These are phyloP conservation scores for Lucifuga dentata DNA, from an alignment of 2,113 vertebrate species.

Conservation along the genomic window DNA sequence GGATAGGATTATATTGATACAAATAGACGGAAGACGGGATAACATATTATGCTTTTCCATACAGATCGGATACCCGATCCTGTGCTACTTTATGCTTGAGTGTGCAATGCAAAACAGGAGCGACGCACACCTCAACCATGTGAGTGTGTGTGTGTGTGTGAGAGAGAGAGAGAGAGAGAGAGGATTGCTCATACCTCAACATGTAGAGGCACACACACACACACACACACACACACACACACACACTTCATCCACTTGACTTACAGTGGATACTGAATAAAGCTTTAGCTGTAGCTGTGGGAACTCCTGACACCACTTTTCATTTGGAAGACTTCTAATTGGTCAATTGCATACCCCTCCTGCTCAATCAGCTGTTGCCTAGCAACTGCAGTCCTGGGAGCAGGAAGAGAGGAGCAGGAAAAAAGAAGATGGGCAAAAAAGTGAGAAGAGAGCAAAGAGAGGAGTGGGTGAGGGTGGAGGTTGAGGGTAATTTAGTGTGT, in stretches of 20 bases:
- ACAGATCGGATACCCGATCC: too few relatives aligned
- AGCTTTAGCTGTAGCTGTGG: constrained; percentile 40
- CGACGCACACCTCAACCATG: too few relatives aligned
- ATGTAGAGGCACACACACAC: too few relatives aligned
- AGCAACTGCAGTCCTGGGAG: constrained; percentile 74
- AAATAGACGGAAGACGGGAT: background rate
- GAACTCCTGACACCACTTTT: constrained; percentile 74
- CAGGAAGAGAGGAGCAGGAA: constrained; percentile 36
- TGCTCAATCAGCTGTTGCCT: constrained; percentile 82
- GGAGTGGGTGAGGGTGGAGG: constrained; percentile 38
- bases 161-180: background rate
- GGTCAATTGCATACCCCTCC: constrained; percentile 78
- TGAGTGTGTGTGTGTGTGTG: background rate
- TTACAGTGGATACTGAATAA: constrained; percentile 4
- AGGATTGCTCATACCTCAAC: too few relatives aligned
- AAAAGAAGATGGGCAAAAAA: constrained; percentile 41
- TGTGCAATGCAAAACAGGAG: too few relatives aligned
- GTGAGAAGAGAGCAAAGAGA: constrained; percentile 50
- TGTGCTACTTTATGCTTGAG: too few relatives aligned
- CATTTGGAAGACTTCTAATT: constrained; percentile 81
- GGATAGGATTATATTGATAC: background rate
- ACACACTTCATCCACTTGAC: constrained; percentile 2
- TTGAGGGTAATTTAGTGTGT: constrained; percentile 51
- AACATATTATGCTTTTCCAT: too few relatives aligned
- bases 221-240: background rate